Base-by-base conservation (phyloP, 2,113 vertebrate species). In the Saccopteryx leptura region DNA sequence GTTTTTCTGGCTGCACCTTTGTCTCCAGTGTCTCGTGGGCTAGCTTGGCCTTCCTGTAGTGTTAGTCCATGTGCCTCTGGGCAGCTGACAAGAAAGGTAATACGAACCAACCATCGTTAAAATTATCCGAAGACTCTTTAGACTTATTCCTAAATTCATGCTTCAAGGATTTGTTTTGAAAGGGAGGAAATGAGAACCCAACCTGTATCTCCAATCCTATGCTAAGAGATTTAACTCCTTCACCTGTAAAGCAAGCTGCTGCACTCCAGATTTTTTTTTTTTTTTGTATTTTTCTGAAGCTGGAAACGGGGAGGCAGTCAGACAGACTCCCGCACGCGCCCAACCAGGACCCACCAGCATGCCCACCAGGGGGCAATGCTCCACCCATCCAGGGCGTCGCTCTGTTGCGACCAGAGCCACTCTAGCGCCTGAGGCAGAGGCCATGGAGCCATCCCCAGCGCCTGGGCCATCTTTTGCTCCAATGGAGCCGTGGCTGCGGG, bases 161-260 rank as follows among this genome's bases (percentile, higher is more conserved):
- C 69, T 92, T 94, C 71, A 17, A 61, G 69, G 87, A 80, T 75
- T 87, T 39, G 46, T 60, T 89, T 89, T 79, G 71, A 54, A 80
- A 87, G 23, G 31, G 52, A 92, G 17, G 80, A 87, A 97, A 84
- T 68, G 60, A 90, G 71, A 54, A 54, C 21, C 83, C 46, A 10
- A 68, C 17, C 9, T 83, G 50, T 63, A 63, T 26, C n/a, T 74
- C 65, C 76, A 24, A 60, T 69, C 46, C 46, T 21, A 2, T 92
- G 88, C 84, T 79, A 31, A 63, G 87, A 60, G 58, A 79, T 60
- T 86, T 89, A 71, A 63, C 61, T 91, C 69, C 52, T 14, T 56
- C 19, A 74, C 39, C 33, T 90, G 75, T 65, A 33, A 76, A 46
- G 76, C 46, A 52, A 84, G 50, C 72, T 13, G 18, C 50, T 12